Base-by-base conservation (phyloP, 2,888 invertebrate genomes). In the Orthosia cruda region DNA sequence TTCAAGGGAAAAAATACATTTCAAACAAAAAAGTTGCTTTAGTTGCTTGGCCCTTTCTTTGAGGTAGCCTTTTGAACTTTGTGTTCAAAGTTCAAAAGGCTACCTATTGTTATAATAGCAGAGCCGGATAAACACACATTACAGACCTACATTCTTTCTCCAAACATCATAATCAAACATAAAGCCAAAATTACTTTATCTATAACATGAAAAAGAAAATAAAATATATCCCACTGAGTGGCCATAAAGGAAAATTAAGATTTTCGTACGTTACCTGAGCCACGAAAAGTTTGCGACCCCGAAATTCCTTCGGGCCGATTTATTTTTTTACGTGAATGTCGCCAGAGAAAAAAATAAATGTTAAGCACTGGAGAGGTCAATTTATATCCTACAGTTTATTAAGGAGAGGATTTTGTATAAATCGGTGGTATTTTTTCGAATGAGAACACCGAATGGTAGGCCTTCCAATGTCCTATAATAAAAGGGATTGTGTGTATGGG, bases 401-500 rank as follows among this genome's bases (percentile, higher is more conserved):
- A 87, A 74, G 62, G 52, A 65, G 72, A 77, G 73, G 76, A 76
- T 77, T 86, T 71, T 72, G 61, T 69, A 69, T 83, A 79, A 81
- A 82, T 72, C 61, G 58, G 40, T 66, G 73, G 78, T 77, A 75
- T 83, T 84, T 87, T 85, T 80, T 59, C 65, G 52, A 74, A 71
- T 68, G 65, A 62, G 71, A 82, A 77, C 73, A 83, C 72, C 69
- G 62, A 73, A 77, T 72, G 63, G 63, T 72, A 77, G 81, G 68
- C 23, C 71, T 76, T 86, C 83, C 74, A 85, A 80, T 85, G 80
- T 81, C 86, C 81, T 81, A 73, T 84, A 84, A 79, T 83, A 87
- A 83, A 87, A 49, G 47, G 61, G 16, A 61, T 62, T 74, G 52
- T 52, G 5, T n/a, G 40, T 40, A n/a, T 61, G 72, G 78, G 13